These are phyloP conservation scores for Triplophysa dalaica DNA, from an alignment of 2,113 vertebrate genomes.

Conservation along the genomic window DNA sequence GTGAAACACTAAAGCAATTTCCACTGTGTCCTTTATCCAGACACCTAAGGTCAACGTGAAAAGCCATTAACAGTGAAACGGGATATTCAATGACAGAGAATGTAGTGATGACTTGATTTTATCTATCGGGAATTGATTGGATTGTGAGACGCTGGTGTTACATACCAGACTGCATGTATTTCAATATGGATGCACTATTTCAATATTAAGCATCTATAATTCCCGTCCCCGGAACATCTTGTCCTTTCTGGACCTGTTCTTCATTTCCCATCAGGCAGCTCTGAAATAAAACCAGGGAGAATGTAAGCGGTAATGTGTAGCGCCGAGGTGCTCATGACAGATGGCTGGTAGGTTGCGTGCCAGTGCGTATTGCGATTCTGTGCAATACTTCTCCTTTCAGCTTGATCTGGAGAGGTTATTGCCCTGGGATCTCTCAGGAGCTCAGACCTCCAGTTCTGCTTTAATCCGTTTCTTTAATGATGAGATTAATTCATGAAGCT, in stretches of 20 bases:
- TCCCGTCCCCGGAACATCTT: slow-evolving; percentile 52
- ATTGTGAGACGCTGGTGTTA: too few relatives aligned
- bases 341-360: slow-evolving; percentile 58
- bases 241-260: slow-evolving; percentile 47
- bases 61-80: too few relatives aligned
- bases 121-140: too few relatives aligned
- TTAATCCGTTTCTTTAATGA: slow-evolving; percentile 45
- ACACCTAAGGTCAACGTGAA: too few relatives aligned
- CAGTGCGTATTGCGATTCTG: slow-evolving; percentile 45
- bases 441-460: slow-evolving; percentile 41
- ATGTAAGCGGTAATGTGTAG: slow-evolving; percentile 26
- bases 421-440: slow-evolving; percentile 52
- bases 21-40: too few relatives aligned
- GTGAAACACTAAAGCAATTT: too few relatives aligned
- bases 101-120: too few relatives aligned
- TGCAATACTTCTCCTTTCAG: slow-evolving; percentile 56
- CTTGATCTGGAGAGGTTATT: slow-evolving; percentile 63
- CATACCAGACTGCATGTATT: too few relatives aligned
- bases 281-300: slow-evolving; percentile 49
- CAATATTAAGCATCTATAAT: slow-evolving; percentile 33
- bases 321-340: slow-evolving; percentile 55
- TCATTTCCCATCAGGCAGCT: slow-evolving; percentile 52
- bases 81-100: too few relatives aligned
- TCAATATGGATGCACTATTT: slow-evolving; percentile 39
- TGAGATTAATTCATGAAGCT: slow-evolving; percentile 14